Base-by-base conservation (phyloP, 2,113 vertebrate species). In the Phylloscopus trochilus region DNA sequence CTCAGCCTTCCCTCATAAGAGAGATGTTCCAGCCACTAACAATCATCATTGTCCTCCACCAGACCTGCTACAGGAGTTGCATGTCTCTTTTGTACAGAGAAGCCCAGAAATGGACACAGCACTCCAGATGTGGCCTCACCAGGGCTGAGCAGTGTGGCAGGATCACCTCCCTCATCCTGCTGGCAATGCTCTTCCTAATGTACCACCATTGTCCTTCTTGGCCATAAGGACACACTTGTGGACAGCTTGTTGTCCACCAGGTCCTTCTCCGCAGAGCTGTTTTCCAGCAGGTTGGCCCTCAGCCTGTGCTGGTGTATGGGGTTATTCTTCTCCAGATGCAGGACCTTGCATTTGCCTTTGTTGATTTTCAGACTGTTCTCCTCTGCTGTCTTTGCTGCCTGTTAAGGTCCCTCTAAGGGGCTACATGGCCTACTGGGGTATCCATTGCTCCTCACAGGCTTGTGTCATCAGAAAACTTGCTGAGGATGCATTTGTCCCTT, bases 401-500 rank as follows among this genome's bases (percentile, higher is more conserved):
- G 20, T 49, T 17, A 19, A 44, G 7, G 20, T 35, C 17, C 49
- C 5, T 56, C 26, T 31, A 51, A 64, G 27, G 31, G 8, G 12
- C 14, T 64, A 3, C 21, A 31, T 14, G 43, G 21, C 3, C 0
- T 51, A 66, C 43, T 44, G 27, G 12, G 10, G 2, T 51, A 44
- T 52, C 0, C 0, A 13, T 10, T 12, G 7, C 26, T 72, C 35
- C 14, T 80, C 26, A 3, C 22, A 44, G 10, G 0, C 12, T 37
- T 44, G 23, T 43, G 59, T 58, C 27, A 15, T 33, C 27, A 28
- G 18, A 1, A 4, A 81, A 58, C 27, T 23, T 66, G 43, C 8
- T 7, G 27, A 58, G 31, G 22, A 44, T 3, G 13, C 12, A 19
- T 33, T 51, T 51, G 22, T 26, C 4, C 22, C 37, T 51, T 33